Evolutionary conservation across 2,888 invertebrate genomes (phyloP), one percentile per base, ranked within the genome.

Genomic region (Pterostichus niger): DNA sequence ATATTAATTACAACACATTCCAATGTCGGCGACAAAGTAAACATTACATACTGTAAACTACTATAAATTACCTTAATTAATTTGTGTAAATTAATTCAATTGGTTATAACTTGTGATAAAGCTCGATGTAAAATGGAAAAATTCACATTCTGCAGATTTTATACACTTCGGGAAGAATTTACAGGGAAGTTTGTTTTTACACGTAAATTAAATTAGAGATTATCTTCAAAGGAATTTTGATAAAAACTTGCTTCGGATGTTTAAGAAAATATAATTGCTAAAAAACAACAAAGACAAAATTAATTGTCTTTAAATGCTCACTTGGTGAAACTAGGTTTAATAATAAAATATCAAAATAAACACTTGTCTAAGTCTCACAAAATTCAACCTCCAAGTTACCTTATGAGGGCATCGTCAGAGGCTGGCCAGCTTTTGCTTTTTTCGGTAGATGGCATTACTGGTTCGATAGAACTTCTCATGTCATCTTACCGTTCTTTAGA

Each of bases 1-100:
- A 35, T 64, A 64, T 64, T 64, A 64, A 64, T 64, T 64, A 64
- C 64, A n/a, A 59, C 5, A 35, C 33, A 64, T 35, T 64, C 35
- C 64, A n/a, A 64, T 64, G 24, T 13, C 56, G 17, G 56, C 15
- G 56, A 17, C 13, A 56, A 64, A 40, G 35, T 64, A 64, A 64
- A 64, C 35, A 64, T 64, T 64, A 64, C 64, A 33, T 9, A 17
- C 64, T 33, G 2, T 33, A 24, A 61, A 33, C 33, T 6, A n/a
- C 9, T 11, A 64, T 64, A 64, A 64, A 64, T 64, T 64, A 10
- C 33, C n/a, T 31, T 40, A 64, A 64, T 64, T 64, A 64, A 64
- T 64, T 64, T 64, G 64, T 64, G 64, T 33, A 64, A 33, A 64
- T 64, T 33, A 33, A 64, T 35, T 10, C 64, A 64, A 17, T 13